phyloP scores from a whole-genome alignment of 1,140 invertebrate genomes.

The Chelonus insularis region DNA sequence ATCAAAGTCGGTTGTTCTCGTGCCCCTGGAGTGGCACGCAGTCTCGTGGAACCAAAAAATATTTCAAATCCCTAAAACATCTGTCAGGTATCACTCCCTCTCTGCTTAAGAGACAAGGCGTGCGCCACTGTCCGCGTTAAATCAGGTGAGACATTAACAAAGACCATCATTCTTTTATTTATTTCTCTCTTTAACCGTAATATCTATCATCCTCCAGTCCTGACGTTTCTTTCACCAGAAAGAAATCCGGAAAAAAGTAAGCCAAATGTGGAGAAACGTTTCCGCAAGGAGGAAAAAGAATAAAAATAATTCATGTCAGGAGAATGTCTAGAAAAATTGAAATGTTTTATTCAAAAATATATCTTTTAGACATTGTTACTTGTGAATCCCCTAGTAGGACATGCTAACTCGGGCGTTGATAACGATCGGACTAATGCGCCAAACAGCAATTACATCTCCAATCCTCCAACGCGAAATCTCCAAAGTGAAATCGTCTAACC shows the following conservation, averaged over 20 bases:
- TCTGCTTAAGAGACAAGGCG: not conserved
- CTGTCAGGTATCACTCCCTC: conserved; percentile 58
- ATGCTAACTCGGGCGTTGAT: conserved; percentile 11
- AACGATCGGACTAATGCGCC: conserved; percentile 9
- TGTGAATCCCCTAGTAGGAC: not conserved
- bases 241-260: not conserved
- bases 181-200: not conserved
- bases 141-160: conserved; percentile 32
- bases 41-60: conserved; percentile 44
- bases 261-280: not conserved
- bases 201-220: not conserved
- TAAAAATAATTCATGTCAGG: not conserved
- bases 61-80: conserved; percentile 50
- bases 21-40: conserved; percentile 28
- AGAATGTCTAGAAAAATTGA: not conserved
- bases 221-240: not conserved
- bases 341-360: too few species aligned
- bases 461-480: conserved; percentile 12
- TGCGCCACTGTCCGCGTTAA: conserved; percentile 49
- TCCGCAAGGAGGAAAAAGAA: conserved; percentile 7
- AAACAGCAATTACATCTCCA: conserved; percentile 21
- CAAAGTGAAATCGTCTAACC: too few species aligned
- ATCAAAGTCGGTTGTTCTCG: conserved; percentile 39
- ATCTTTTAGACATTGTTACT: not conserved
- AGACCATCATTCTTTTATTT: conserved; percentile 2